Percentiles rank a stretch among this genome's conserved stretches.
Evolutionary conservation across 2,113 vertebrate species (phyloP).

Genomic region (Pristiophorus japonicus): DNA sequence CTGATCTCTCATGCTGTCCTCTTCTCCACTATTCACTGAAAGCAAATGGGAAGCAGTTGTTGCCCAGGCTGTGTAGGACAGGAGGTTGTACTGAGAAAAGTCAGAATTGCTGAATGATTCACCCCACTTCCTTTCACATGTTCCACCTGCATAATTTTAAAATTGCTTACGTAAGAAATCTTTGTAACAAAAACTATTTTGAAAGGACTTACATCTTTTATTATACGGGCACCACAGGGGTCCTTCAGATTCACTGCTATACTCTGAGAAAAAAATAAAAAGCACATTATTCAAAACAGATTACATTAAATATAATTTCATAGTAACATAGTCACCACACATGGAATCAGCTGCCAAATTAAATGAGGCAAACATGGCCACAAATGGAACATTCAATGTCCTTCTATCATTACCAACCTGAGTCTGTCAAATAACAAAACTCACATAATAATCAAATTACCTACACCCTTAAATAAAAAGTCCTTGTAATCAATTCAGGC

Average conservation of each 20-base stretch:
- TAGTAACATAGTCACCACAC: not conserved
- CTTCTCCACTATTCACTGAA: not conserved
- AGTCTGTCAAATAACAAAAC: not conserved
- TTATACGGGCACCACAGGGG: constrained; percentile 65
- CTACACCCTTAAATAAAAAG: not conserved
- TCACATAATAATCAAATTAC: not conserved
- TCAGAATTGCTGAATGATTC: not conserved
- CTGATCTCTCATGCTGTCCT: not conserved
- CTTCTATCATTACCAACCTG: not conserved
- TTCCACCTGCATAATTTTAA: not conserved
- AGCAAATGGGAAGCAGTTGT: not conserved
- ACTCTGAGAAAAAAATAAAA: constrained; percentile 64
- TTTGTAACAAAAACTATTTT: not conserved
- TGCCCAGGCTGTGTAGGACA: not conserved
- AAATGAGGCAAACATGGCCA: constrained; percentile 1
- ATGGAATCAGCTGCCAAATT: not conserved
- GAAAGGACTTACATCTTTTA: constrained; percentile 67
- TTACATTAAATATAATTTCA: not conserved
- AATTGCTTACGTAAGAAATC: not conserved
- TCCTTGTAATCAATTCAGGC: not conserved
- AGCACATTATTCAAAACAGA: not conserved
- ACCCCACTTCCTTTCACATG: not conserved
- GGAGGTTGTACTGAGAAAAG: not conserved
- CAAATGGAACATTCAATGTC: not conserved
- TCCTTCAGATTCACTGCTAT: constrained; percentile 84